phyloP scores from a whole-genome alignment of 2,888 invertebrate genomes.

The Hermaeophaga mercurialis region DNA sequence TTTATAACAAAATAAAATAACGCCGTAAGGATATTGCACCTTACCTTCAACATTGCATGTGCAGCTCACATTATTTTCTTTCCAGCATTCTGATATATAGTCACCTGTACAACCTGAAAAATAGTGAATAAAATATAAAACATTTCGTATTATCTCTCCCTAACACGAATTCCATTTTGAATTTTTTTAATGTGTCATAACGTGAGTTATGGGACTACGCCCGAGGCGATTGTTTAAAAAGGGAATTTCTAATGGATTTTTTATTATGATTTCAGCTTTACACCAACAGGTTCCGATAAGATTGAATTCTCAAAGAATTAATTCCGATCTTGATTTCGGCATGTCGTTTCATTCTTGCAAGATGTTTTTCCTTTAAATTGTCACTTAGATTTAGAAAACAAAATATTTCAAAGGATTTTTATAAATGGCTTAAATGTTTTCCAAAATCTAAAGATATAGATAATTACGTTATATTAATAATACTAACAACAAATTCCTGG shows the following conservation, averaged over 20 bases:
- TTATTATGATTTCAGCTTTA: not conserved
- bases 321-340: not conserved
- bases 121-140: conserved; percentile 49
- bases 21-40: conserved; percentile 50
- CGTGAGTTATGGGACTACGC: conserved; percentile 15
- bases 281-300: conserved; percentile 3
- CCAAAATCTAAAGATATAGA: no score
- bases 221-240: not conserved
- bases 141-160: conserved; percentile 45
- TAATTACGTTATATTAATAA: no score
- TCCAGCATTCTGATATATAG: conserved; percentile 41
- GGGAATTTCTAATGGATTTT: conserved; percentile 14
- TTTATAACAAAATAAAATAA: conserved; percentile 43
- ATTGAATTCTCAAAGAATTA: conserved; percentile 8
- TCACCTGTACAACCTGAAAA: conserved; percentile 43
- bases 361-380: not conserved
- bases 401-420: no score
- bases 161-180: conserved; percentile 47
- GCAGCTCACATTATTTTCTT: conserved; percentile 46
- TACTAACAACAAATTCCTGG: no score
- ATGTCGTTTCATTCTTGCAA: not conserved
- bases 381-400: no score
- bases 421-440: no score
- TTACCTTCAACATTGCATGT: conserved; percentile 49
- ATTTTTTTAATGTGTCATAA: conserved; percentile 34